Conservation (phyloP, 2,888 invertebrate genomes). For the Drosophila kanekoi region DNA sequence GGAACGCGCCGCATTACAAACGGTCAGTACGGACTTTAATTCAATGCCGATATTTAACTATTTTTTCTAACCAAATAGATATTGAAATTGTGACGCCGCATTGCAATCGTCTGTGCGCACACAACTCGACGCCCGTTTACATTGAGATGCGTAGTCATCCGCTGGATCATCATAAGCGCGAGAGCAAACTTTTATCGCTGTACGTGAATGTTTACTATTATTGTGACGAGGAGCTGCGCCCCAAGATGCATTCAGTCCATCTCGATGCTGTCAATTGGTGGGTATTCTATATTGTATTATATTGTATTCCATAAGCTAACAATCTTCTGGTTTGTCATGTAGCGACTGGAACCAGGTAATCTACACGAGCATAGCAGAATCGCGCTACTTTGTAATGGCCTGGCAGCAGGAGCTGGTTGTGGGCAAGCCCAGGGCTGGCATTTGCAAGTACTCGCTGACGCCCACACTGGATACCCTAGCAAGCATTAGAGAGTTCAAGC, state of each 20-base stretch:
- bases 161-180: constrained; percentile 77
- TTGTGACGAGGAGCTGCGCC: constrained; percentile 80
- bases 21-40: constrained; percentile 64
- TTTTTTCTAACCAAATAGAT: constrained; percentile 63
- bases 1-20: constrained; percentile 72
- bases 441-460: constrained; percentile 84
- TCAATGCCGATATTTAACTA: background rate
- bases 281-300: constrained; percentile 14
- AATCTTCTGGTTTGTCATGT: background rate
- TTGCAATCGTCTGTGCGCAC: constrained; percentile 83
- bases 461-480: constrained; percentile 84
- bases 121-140: constrained; percentile 84
- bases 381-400: constrained; percentile 84
- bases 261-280: constrained; percentile 83
- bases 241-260: constrained; percentile 82
- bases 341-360: constrained; percentile 77
- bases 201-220: constrained; percentile 84
- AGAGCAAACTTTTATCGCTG: constrained; percentile 81
- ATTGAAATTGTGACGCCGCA: constrained; percentile 79
- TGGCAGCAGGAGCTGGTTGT: constrained; percentile 82
- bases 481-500: constrained; percentile 84
- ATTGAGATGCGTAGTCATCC: constrained; percentile 82
- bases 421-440: constrained; percentile 78
- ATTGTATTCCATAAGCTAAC: background rate
- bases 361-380: constrained; percentile 82